Percentiles rank a stretch among this genome's conserved stretches.
Conservation (phyloP, 2,888 invertebrate species). For the Nowickia ferox region DNA sequence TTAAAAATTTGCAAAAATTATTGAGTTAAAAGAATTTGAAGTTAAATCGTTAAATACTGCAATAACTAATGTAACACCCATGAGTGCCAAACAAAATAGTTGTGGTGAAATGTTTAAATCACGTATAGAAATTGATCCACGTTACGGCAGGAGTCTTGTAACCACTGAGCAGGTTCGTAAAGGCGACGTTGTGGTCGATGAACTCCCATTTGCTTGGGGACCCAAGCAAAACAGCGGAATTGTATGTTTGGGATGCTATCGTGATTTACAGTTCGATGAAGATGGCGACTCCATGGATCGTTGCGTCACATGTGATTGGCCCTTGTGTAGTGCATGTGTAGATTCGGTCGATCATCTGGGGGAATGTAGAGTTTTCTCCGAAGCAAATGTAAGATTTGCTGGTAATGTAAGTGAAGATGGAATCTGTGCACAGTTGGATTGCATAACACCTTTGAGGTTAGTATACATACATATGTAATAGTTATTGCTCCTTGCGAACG, state of each 20-base stretch:
- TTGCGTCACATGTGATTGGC: constrained; percentile 90
- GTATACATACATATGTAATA: constrained; percentile 71
- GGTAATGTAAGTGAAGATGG: constrained; percentile 85
- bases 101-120: constrained; percentile 79
- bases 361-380: constrained; percentile 88
- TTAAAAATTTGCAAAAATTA: constrained; percentile 65
- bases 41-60: constrained; percentile 26
- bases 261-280: constrained; percentile 83
- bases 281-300: constrained; percentile 81
- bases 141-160: constrained; percentile 88
- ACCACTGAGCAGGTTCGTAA: constrained; percentile 87
- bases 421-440: constrained; percentile 89
- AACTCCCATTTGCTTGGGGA: constrained; percentile 89
- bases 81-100: constrained; percentile 40
- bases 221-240: constrained; percentile 90
- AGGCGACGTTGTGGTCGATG: constrained; percentile 90
- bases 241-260: constrained; percentile 90
- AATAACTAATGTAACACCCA: constrained; percentile 51
- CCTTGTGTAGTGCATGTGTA: constrained; percentile 84
- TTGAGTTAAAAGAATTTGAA: constrained; percentile 71
- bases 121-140: constrained; percentile 84
- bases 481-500: too few species aligned
- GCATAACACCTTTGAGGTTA: constrained; percentile 91
- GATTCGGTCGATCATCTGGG: constrained; percentile 85
- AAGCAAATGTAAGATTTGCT: constrained; percentile 85